phyloP scores from a whole-genome alignment of 92 coral and sea anemone species.

The Porites cylindrica region DNA sequence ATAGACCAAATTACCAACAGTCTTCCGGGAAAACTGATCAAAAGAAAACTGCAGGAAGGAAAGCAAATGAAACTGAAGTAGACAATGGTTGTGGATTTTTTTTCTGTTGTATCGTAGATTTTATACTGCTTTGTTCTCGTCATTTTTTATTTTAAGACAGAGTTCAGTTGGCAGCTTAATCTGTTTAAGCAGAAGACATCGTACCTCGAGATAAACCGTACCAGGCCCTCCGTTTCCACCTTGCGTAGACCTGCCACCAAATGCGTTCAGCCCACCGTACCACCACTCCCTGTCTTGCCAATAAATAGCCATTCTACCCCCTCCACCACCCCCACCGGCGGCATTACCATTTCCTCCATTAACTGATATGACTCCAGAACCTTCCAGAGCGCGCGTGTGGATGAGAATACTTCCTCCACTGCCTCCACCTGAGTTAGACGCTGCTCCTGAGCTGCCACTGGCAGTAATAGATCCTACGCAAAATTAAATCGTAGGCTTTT shows the following conservation, averaged over 20 bases:
- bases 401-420: conserved; percentile 97
- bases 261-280: conserved; percentile 85
- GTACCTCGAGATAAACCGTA: conserved; percentile 86
- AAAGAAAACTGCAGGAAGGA: no score
- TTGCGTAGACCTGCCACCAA: conserved; percentile 83
- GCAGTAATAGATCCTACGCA: conserved; percentile 79
- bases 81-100: no score
- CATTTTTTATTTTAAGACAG: no score
- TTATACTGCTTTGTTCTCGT: no score
- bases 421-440: conserved; percentile 85
- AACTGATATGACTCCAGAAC: conserved; percentile 88
- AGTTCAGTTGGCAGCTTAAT: no score
- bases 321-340: conserved; percentile 95
- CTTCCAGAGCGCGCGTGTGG: conserved; percentile 87
- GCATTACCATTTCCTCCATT: conserved; percentile 88
- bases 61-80: no score
- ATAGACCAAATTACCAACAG: no score
- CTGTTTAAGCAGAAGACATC: background rate
- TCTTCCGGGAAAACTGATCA: no score
- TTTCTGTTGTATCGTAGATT: no score
- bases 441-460: conserved; percentile 69
- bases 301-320: conserved; percentile 90
- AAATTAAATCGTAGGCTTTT: no score
- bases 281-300: conserved; percentile 99
- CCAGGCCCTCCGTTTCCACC: conserved; percentile 92